A percentile compares a stretch with the other conserved stretches of the same genome.
phyloP scores from a whole-genome alignment of 2,888 invertebrate species.

The Choreutis nemorana region DNA sequence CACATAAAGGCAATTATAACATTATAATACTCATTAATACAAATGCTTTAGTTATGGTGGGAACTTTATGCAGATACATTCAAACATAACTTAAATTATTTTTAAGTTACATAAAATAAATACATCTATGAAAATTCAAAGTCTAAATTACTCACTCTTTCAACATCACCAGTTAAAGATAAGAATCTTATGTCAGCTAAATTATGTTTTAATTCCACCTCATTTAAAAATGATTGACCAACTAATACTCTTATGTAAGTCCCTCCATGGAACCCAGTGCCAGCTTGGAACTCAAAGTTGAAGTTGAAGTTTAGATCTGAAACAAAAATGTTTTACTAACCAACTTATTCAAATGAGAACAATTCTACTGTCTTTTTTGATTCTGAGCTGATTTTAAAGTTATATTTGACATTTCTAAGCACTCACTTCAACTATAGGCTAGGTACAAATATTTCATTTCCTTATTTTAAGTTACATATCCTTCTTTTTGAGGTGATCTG shows the following conservation, averaged over 20 bases:
- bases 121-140: slow-evolving; percentile 22
- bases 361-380: no score
- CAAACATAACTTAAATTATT: slow-evolving; percentile 1
- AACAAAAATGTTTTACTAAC: no score
- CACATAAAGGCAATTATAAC: no score
- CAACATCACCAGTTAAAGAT: slow-evolving; percentile 27
- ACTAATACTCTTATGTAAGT: slow-evolving; percentile 13
- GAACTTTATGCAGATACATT: slow-evolving; percentile 1
- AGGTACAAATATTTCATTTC: no score
- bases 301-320: slow-evolving; percentile 22
- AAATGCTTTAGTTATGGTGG: not conserved
- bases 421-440: no score
- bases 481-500: no score
- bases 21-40: not conserved
- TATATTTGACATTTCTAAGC: no score
- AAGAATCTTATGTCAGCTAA: slow-evolving; percentile 28
- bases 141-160: slow-evolving; percentile 22
- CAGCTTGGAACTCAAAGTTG: slow-evolving; percentile 12
- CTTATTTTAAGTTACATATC: no score
- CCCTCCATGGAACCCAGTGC: slow-evolving; percentile 2
- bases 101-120: slow-evolving; percentile 11
- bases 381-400: no score
- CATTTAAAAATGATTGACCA: slow-evolving; percentile 16
- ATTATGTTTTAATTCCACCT: slow-evolving; percentile 22
- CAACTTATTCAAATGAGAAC: no score